phyloP scores from a whole-genome alignment of 2,113 vertebrate species.

The Arenaria interpres region DNA sequence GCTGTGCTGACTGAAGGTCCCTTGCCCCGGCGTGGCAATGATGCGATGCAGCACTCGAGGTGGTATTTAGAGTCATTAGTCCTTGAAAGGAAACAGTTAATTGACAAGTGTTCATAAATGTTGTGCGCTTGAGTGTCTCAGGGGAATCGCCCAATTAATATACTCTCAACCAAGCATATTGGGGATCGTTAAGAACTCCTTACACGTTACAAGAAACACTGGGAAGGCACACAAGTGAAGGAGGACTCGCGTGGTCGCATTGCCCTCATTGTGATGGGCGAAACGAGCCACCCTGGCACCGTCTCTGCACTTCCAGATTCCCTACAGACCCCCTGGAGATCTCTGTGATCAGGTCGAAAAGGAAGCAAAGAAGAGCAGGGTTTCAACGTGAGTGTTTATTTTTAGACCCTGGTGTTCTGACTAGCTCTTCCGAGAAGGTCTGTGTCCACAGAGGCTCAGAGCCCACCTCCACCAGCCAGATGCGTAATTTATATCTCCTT shows the following conservation, averaged over 20 bases:
- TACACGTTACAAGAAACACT: not conserved
- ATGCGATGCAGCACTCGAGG: not conserved
- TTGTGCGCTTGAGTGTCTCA: not conserved
- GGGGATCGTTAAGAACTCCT: not conserved
- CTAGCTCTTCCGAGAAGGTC: not conserved
- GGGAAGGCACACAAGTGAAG: not conserved
- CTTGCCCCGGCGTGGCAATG: accelerated
- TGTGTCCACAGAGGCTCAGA: not conserved
- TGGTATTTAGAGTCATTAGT: not conserved
- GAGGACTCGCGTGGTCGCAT: accelerated
- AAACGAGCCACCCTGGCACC: not conserved
- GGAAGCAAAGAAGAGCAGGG: not conserved
- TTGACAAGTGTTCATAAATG: not conserved
- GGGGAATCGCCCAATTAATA: not conserved
- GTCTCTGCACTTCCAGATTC: not conserved
- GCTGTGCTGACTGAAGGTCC: not conserved
- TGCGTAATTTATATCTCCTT: not conserved
- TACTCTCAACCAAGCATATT: not conserved
- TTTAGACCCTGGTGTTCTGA: not conserved
- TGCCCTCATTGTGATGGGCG: not conserved
- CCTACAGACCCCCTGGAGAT: not conserved
- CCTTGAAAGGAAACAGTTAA: constrained; percentile 2
- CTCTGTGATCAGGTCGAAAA: not conserved
- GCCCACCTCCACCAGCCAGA: not conserved
- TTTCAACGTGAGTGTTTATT: not conserved